A percentile compares a stretch with the other conserved stretches of the same genome.
Evolutionary conservation across 2,888 invertebrate genomes (phyloP).

Genomic region (Unio delphinus): DNA sequence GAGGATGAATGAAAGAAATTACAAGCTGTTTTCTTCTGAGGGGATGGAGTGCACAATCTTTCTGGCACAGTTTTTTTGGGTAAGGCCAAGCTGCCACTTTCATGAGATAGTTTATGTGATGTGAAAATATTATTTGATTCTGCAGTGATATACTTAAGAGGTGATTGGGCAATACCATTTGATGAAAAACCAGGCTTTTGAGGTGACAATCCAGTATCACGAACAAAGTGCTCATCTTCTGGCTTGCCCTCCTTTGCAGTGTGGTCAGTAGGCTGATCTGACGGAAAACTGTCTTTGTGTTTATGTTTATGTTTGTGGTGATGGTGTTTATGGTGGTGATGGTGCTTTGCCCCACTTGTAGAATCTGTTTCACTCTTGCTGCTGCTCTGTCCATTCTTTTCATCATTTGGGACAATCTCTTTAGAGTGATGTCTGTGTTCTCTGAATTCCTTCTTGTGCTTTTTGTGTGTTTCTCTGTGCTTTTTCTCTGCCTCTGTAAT

Average conservation of each 20-base stretch:
- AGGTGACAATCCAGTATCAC: background rate
- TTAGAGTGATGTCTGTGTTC: background rate
- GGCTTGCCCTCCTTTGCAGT: conserved; percentile 8
- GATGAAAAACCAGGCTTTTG: conserved; percentile 4
- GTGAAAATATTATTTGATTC: no score
- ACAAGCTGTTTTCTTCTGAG: no score
- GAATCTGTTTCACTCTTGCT: conserved; percentile 8
- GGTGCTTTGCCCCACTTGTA: conserved; percentile 15
- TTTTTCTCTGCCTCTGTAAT: background rate
- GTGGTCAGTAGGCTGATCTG: conserved; percentile 1
- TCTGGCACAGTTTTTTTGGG: no score
- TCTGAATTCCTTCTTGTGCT: background rate
- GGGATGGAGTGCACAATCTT: no score
- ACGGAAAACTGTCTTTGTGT: background rate
- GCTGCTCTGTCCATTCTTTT: conserved; percentile 1
- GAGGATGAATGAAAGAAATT: no score
- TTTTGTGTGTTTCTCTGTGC: conserved; percentile 11
- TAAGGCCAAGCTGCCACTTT: no score
- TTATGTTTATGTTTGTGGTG: conserved; percentile 22
- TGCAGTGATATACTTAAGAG: no score
- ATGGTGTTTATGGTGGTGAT: conserved; percentile 30
- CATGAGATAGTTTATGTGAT: no score
- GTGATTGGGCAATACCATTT: background rate
- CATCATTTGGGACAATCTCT: conserved; percentile 5
- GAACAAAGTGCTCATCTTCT: conserved; percentile 2